Percentiles rank a stretch among this genome's conserved stretches.
Conservation (phyloP, 2,113 vertebrate genomes). For the Laticauda colubrina region DNA sequence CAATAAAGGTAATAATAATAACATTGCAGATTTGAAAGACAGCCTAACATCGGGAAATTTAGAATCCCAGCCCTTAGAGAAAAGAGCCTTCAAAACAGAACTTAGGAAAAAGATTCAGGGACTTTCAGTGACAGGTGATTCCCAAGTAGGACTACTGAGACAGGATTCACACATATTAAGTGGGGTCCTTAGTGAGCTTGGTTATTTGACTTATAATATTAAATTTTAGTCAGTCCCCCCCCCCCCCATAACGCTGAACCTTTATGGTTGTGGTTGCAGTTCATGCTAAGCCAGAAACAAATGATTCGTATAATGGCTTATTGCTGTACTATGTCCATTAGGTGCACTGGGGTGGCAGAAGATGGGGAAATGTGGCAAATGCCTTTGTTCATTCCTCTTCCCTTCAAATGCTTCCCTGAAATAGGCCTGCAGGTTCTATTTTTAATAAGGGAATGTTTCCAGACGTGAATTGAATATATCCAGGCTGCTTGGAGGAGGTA, state of each 20-base stretch:
- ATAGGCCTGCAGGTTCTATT: not conserved
- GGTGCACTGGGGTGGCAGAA: not conserved
- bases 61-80: not conserved
- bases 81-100: not conserved
- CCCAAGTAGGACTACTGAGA: not conserved
- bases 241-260: not conserved
- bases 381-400: not conserved
- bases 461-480: not conserved
- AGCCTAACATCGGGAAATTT: not conserved
- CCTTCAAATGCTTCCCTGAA: not conserved
- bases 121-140: not conserved
- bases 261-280: not conserved
- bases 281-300: not conserved
- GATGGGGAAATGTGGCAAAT: not conserved
- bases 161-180: not conserved
- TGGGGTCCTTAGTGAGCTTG: not conserved
- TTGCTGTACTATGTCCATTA: not conserved
- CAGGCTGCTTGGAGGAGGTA: not conserved
- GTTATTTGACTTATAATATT: not conserved
- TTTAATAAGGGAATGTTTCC: not conserved
- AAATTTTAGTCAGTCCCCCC: not conserved
- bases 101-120: not conserved
- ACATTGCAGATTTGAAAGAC: too few relatives aligned
- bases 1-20: too few relatives aligned
- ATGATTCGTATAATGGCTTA: not conserved